Conservation (phyloP, 1,140 invertebrate species). For the Euwallacea fornicatus region DNA sequence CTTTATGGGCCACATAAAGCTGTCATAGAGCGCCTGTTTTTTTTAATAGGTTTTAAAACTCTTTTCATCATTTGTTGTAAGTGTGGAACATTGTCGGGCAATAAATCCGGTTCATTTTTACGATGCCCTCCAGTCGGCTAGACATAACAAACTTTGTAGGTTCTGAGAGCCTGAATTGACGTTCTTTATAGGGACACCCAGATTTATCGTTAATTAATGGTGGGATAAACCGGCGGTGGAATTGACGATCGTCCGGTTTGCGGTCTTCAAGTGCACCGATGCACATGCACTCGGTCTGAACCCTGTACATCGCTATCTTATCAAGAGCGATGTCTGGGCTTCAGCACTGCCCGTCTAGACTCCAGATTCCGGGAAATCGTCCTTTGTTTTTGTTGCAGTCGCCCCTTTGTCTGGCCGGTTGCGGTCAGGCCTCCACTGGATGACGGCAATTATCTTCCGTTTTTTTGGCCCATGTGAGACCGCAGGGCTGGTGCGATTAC, state of each 20-base stretch:
- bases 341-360: constrained; percentile 23
- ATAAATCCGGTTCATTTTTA: constrained; percentile 8
- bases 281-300: not conserved
- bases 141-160: constrained; percentile 14
- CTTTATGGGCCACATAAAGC: not conserved
- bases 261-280: constrained; percentile 9
- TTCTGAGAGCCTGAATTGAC: no score
- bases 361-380: constrained; percentile 32
- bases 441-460: no score
- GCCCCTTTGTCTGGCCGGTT: constrained; percentile 9
- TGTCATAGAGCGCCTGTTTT: not conserved
- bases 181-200: no score
- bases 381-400: constrained; percentile 13
- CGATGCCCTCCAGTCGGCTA: constrained; percentile 3
- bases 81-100: not conserved
- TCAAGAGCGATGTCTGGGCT: constrained; percentile 5
- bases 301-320: constrained; percentile 24
- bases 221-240: not conserved
- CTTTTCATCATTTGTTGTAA: constrained; percentile 10
- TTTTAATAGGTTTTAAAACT: constrained; percentile 15
- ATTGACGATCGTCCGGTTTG: constrained; percentile 2
- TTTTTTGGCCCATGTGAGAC: not conserved
- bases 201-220: no score
- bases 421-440: not conserved
- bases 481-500: not conserved